phyloP scores from a whole-genome alignment of 1,140 invertebrate genomes.

The Ceratina australensis region DNA sequence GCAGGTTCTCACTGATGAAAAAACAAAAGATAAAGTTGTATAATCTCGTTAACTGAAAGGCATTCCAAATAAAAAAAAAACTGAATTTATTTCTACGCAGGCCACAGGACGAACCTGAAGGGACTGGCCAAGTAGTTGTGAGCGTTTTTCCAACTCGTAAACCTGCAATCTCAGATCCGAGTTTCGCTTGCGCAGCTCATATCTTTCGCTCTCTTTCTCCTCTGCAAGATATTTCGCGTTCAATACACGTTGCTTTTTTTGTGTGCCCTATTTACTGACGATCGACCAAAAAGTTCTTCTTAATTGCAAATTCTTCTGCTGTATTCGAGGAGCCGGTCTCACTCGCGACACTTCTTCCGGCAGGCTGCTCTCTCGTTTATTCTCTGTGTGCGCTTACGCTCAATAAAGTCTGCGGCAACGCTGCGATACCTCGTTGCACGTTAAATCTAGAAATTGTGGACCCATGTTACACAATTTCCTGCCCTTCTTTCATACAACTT shows the following conservation, averaged over 20 bases:
- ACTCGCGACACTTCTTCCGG: conserved; percentile 64
- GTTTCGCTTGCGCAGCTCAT: conserved; percentile 79
- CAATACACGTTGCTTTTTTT: conserved; percentile 72
- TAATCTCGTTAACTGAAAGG: conserved; percentile 55
- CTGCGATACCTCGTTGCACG: conserved; percentile 68
- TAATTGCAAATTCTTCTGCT: conserved; percentile 64
- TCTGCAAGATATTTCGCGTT: conserved; percentile 79
- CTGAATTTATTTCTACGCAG: conserved; percentile 70
- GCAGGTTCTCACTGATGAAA: conserved; percentile 66
- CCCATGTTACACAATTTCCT: conserved; percentile 64
- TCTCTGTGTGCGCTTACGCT: conserved; percentile 63
- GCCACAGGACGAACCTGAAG: conserved; percentile 79
- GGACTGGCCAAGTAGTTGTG: conserved; percentile 78
- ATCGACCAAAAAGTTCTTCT: conserved; percentile 71
- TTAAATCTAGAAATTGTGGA: conserved; percentile 70
- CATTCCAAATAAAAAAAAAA: conserved; percentile 71
- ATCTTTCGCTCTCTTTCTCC: conserved; percentile 79
- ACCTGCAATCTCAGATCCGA: conserved; percentile 79
- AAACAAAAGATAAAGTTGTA: conserved; percentile 57
- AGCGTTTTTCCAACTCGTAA: conserved; percentile 80
- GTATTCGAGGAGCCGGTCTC: conserved; percentile 66
- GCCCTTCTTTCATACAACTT: conserved; percentile 46
- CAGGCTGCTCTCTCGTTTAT: conserved; percentile 63
- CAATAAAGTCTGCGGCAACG: conserved; percentile 69
- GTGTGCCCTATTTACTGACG: conserved; percentile 62